Base-by-base conservation (phyloP, 2,113 vertebrate genomes). In the human region DNA sequence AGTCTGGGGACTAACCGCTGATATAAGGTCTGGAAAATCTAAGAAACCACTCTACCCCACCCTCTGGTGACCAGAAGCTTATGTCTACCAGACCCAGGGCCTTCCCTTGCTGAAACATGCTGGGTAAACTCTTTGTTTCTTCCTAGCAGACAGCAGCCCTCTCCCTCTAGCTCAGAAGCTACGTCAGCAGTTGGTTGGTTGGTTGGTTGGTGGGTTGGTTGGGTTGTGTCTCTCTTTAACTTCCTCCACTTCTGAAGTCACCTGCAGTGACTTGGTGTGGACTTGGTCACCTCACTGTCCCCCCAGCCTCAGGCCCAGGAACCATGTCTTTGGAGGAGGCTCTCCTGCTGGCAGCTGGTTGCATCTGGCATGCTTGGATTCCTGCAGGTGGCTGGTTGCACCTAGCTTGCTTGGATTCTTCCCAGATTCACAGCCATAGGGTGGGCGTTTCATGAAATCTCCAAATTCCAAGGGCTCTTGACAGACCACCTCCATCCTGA, bases 401-500 rank as follows among this genome's bases (percentile, higher is more conserved):
- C 16, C 40, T 0, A 4, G 22, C 22, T 1, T 14, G 66, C 43
- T 32, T 13, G 22, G 68, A 27, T 38, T 38, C 72, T 27, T 45
- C 14, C 66, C 3, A 30, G 35, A 27, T 30, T 40, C 40, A 10
- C 4, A 0, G 61, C 50, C 70, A 18, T 18, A 10, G 17, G 13
- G 12, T 8, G 30, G 30, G 0, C 40, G 27, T 40, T 30, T 59
- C 72, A 8, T 18, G 35, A 55, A 55, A 35, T n/a, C 88, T 68
- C 59, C n/a, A 14, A 2, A 48, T 35, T 10, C 45, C 48, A 3
- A 68, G 50, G 38, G 38, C 73, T 81, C 18, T 13, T 38, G 27
- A n/a, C 8, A 0, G 5, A 2, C 12, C 30, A 0, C 5, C 59
- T 70, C n/a, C 14, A 12, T 32, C 55, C 50, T 1, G 4, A 22